These are phyloP conservation scores for Polypedilum pembai DNA, from an alignment of 1,140 invertebrate species.

Conservation along the genomic window DNA sequence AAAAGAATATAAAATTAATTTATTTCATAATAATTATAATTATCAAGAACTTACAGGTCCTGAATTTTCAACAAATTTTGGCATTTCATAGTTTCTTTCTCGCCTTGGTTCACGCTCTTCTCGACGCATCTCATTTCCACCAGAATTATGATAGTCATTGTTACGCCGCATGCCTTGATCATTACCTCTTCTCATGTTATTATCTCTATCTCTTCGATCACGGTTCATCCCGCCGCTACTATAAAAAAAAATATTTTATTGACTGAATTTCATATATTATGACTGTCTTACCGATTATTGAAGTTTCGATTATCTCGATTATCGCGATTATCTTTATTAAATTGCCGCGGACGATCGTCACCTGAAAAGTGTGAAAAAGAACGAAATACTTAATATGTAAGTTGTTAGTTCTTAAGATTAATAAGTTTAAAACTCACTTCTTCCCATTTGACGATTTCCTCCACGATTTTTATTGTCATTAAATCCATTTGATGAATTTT, in stretches of 20 bases:
- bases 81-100: constrained; percentile 27
- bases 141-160: too few species aligned
- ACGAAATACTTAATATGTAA: neutral
- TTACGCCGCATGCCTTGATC: constrained; percentile 1
- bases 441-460: neutral
- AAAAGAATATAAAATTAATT: constrained; percentile 9
- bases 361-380: neutral
- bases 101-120: constrained; percentile 25
- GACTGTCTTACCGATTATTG: neutral
- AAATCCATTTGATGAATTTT: neutral
- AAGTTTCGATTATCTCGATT: constrained; percentile 22
- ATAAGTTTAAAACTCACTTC: too few species aligned
- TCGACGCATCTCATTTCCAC: constrained; percentile 26
- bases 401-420: neutral
- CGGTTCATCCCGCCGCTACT: neutral
- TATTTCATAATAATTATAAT: neutral
- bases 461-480: constrained; percentile 1
- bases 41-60: neutral
- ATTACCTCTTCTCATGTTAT: constrained; percentile 4
- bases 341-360: neutral
- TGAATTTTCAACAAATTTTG: constrained; percentile 4
- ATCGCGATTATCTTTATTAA: neutral
- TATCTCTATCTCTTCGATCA: constrained; percentile 32
- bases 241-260: neutral
- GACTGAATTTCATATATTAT: neutral